Evolutionary conservation across 2,113 vertebrate genomes (phyloP).

Genomic region (Piaya cayana): DNA sequence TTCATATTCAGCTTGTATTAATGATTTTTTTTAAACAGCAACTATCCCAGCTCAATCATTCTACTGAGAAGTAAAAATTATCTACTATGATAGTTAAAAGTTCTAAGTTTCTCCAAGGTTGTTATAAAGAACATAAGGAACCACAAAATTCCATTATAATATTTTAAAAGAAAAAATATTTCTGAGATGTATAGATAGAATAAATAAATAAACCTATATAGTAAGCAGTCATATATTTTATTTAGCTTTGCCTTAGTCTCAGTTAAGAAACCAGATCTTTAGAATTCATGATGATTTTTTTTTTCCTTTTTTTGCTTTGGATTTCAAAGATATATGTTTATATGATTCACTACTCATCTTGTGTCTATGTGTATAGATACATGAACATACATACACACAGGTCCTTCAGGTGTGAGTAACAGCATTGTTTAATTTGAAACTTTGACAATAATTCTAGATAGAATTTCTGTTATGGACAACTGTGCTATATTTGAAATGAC

Average conservation of each 20-base stretch:
- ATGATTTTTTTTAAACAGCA: not conserved
- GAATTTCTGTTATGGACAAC: not conserved
- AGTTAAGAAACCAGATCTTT: not conserved
- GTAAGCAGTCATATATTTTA: not conserved
- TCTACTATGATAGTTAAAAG: not conserved
- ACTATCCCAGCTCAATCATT: not conserved
- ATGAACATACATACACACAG: not conserved
- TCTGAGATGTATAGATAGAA: not conserved
- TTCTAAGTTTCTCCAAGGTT: not conserved
- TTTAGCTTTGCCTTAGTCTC: not conserved
- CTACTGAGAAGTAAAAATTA: not conserved
- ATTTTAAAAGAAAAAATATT: not conserved
- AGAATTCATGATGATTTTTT: rapidly evolving
- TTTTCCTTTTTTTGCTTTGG: not conserved
- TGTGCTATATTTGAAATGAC: not conserved
- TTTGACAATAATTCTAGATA: not conserved
- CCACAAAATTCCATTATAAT: not conserved
- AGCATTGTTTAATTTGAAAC: not conserved
- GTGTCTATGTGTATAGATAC: not conserved
- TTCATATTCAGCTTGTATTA: not conserved
- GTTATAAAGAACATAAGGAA: not conserved
- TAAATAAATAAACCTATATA: not conserved
- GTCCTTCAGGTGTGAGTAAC: not conserved
- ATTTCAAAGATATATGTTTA: not conserved
- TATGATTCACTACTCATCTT: not conserved